phyloP scores from a whole-genome alignment of 2,113 vertebrate genomes.

The Lepus timidus region DNA sequence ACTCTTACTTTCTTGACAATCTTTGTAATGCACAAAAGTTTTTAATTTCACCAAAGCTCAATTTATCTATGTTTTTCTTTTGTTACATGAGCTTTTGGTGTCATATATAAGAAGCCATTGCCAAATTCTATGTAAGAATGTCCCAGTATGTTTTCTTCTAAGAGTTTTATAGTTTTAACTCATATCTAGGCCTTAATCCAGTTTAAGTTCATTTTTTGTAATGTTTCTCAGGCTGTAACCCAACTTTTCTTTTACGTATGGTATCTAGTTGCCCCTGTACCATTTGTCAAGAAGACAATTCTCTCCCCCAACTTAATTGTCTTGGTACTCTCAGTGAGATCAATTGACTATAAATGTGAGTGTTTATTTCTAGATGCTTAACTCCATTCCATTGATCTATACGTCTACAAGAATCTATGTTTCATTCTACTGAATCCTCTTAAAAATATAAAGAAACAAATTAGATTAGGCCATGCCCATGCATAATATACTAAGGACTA shows the following conservation, averaged over 20 bases:
- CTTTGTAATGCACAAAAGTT: not conserved
- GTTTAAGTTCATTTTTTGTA: not conserved
- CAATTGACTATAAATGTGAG: not conserved
- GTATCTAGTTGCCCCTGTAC: not conserved
- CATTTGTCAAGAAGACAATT: not conserved
- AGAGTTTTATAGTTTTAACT: not conserved
- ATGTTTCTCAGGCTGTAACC: not conserved
- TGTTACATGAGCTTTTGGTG: not conserved
- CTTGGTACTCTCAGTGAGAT: not conserved
- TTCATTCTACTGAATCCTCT: not conserved
- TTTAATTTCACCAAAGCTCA: not conserved
- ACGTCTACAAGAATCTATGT: not conserved
- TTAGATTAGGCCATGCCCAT: not conserved
- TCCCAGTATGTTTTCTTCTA: not conserved
- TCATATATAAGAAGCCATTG: not conserved
- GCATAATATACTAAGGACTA: not conserved
- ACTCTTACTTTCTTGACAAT: not conserved
- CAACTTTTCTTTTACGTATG: not conserved
- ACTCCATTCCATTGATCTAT: not conserved
- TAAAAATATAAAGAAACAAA: slow-evolving; percentile 11
- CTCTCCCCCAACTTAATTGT: not conserved
- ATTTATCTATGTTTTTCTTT: not conserved
- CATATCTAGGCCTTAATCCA: not conserved
- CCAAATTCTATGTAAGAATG: not conserved
- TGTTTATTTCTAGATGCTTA: not conserved